Percentiles rank a stretch among this genome's conserved stretches.
phyloP scores from a whole-genome alignment of 2,888 invertebrate species.

The Pristionchus exspectatus region DNA sequence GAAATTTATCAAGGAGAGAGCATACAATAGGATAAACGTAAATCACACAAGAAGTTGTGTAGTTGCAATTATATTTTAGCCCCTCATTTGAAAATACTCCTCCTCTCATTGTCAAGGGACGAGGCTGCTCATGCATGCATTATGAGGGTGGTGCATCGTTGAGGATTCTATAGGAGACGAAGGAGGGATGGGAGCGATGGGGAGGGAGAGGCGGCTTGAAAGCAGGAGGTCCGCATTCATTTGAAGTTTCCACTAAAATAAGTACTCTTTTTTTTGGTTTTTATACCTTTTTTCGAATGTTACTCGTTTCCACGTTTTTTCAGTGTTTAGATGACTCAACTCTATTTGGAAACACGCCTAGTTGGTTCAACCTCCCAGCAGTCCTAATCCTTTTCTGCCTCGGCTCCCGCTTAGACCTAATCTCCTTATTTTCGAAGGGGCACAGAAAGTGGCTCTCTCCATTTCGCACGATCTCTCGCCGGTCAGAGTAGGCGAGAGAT shows the following conservation, averaged over 20 bases:
- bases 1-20: too few species aligned
- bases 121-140: slow-evolving; percentile 47
- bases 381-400: slow-evolving; percentile 3
- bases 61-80: too few species aligned
- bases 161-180: background rate
- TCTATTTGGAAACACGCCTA: background rate
- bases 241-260: background rate
- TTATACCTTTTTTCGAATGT: too few species aligned
- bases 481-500: background rate
- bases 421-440: background rate
- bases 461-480: background rate
- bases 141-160: slow-evolving; percentile 36
- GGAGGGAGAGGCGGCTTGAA: background rate
- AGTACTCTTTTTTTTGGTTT: too few species aligned
- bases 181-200: background rate
- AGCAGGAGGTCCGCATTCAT: background rate
- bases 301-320: background rate
- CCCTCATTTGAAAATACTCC: background rate
- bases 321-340: background rate
- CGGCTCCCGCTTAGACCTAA: background rate
- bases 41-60: too few species aligned
- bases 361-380: slow-evolving; percentile 1
- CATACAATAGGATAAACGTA: too few species aligned
- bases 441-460: background rate
- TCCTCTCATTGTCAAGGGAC: background rate